A percentile compares a stretch with the other conserved stretches of the same genome.
These are phyloP conservation scores for Brachyhypopomus occidentalis DNA, from an alignment of 2,113 vertebrate species.

Conservation along the genomic window DNA sequence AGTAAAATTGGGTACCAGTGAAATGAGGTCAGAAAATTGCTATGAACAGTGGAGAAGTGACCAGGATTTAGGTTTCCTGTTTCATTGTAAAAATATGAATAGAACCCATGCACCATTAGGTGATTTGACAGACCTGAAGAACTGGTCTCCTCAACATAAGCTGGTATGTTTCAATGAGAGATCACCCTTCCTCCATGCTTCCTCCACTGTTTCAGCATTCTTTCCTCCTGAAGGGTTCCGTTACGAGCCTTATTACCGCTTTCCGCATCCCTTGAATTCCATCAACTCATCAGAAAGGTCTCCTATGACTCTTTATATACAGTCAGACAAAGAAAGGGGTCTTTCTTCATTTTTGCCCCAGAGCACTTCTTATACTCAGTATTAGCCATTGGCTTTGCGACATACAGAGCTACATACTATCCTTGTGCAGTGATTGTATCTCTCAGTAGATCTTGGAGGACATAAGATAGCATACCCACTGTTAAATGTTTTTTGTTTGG, in stretches of 20 bases:
- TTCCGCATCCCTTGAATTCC: constrained; percentile 47
- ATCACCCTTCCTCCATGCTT: not conserved
- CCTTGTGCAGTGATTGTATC: too few relatives aligned
- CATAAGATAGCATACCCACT: too few relatives aligned
- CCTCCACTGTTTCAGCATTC: constrained; percentile 24
- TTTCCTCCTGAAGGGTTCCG: constrained; percentile 40
- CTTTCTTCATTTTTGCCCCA: not conserved
- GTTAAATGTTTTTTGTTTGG: too few relatives aligned
- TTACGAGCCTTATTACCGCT: constrained; percentile 55
- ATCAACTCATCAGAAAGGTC: constrained; percentile 40
- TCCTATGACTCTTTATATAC: constrained; percentile 64
- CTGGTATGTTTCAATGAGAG: constrained; percentile 42
- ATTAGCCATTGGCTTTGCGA: constrained; percentile 70
- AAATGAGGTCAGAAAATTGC: constrained; percentile 33
- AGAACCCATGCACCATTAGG: constrained; percentile 23
- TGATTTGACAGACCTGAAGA: constrained; percentile 9
- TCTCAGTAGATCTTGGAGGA: too few relatives aligned
- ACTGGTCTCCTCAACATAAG: constrained; percentile 39
- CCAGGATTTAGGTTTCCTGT: constrained; percentile 46
- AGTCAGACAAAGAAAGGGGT: constrained; percentile 66
- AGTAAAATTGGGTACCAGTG: constrained; percentile 30
- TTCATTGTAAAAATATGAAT: constrained; percentile 22
- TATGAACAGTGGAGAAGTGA: constrained; percentile 45
- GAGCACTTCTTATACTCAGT: constrained; percentile 50
- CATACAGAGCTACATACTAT: not conserved